Conservation (phyloP, 1,140 invertebrate species). For the Episyrphus balteatus region DNA sequence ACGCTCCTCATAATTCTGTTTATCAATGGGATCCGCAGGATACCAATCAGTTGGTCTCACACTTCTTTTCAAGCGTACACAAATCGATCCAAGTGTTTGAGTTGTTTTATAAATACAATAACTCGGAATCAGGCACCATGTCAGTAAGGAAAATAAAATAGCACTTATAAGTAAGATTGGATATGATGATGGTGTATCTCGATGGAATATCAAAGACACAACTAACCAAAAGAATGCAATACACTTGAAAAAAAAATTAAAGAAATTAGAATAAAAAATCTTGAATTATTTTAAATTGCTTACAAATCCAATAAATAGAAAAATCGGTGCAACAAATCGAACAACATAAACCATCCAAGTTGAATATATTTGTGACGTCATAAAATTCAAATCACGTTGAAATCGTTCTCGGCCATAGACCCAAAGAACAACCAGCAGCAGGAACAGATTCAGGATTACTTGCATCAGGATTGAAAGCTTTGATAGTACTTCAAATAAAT, state of each 20-base stretch:
- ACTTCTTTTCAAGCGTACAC: conserved; percentile 14
- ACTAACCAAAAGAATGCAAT: too few relatives aligned
- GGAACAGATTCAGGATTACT: conserved; percentile 55
- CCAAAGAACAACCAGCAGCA: conserved; percentile 60
- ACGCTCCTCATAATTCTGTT: conserved; percentile 24
- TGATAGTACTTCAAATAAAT: conserved; percentile 12
- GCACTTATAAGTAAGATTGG: too few relatives aligned
- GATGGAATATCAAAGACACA: too few relatives aligned
- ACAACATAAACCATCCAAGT: conserved; percentile 28
- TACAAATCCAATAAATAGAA: conserved; percentile 17
- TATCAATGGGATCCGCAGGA: conserved; percentile 21
- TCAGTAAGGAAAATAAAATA: conserved; percentile 2
- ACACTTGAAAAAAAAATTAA: too few relatives aligned
- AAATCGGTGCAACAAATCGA: conserved; percentile 23
- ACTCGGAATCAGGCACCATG: conserved; percentile 19
- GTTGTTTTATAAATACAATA: conserved; percentile 19
- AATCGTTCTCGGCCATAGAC: conserved; percentile 65
- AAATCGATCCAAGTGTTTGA: conserved; percentile 16
- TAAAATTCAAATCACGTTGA: conserved; percentile 61
- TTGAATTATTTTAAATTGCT: neutral
- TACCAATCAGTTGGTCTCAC: conserved; percentile 31
- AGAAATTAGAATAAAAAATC: too few relatives aligned
- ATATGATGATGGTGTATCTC: too few relatives aligned
- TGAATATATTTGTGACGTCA: conserved; percentile 60
- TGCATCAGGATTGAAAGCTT: conserved; percentile 52